phyloP scores from a whole-genome alignment of 2,113 vertebrate genomes.

The Cisticola juncidis region DNA sequence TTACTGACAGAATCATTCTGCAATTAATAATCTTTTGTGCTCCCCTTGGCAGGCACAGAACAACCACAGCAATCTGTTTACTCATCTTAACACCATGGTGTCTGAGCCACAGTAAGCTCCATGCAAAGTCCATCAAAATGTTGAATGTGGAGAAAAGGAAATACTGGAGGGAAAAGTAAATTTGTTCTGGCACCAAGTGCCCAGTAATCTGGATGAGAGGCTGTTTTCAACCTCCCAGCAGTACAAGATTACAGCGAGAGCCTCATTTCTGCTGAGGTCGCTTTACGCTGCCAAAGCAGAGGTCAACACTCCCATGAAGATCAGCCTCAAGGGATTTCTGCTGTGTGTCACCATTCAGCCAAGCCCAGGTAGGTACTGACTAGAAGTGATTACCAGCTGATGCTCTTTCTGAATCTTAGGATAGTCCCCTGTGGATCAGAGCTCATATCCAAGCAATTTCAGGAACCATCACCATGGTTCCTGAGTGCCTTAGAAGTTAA shows the following conservation, averaged over 20 bases:
- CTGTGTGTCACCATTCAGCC: background rate
- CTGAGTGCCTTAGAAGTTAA: conserved; percentile 47
- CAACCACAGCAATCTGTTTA: background rate
- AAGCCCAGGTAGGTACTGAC: background rate
- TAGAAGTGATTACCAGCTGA: background rate
- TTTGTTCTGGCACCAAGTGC: background rate
- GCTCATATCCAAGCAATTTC: conserved; percentile 43
- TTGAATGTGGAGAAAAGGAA: background rate
- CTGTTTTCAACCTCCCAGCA: background rate
- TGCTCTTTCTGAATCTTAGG: background rate
- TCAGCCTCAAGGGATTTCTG: background rate
- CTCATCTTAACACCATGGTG: background rate
- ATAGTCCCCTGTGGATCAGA: conserved; percentile 40
- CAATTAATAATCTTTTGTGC: background rate
- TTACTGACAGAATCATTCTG: background rate
- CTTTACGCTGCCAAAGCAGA: background rate
- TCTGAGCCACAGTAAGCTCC: background rate
- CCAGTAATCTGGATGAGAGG: background rate
- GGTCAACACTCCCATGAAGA: background rate
- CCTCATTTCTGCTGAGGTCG: background rate
- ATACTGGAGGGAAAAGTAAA: background rate
- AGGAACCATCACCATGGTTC: conserved; percentile 62
- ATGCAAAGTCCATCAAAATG: background rate
- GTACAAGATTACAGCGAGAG: background rate
- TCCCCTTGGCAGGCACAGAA: background rate